phyloP scores from a whole-genome alignment of 2,888 invertebrate species.

The Apeira syringaria region DNA sequence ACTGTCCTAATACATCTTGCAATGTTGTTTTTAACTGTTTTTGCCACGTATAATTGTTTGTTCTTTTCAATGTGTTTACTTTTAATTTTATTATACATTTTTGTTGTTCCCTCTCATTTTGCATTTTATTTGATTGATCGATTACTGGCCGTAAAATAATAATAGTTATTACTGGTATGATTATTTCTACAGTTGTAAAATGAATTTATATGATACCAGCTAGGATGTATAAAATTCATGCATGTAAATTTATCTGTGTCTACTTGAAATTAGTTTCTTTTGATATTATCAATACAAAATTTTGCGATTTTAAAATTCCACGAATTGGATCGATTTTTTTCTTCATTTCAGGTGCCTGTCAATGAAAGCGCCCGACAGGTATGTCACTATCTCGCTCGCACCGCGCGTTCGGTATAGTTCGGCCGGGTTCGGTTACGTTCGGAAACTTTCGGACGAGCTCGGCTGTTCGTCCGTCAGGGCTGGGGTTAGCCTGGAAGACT shows the following conservation, averaged over 20 bases:
- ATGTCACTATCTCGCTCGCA: conserved; percentile 79
- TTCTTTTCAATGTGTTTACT: conserved; percentile 74
- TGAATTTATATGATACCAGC: too few species aligned
- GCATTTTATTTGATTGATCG: conserved; percentile 41
- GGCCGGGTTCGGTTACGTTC: conserved; percentile 75
- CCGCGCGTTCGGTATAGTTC: conserved; percentile 75
- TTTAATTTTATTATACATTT: conserved; percentile 72
- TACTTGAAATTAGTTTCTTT: too few species aligned
- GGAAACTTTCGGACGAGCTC: conserved; percentile 70
- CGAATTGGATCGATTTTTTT: conserved; percentile 86
- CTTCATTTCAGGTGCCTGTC: conserved; percentile 90
- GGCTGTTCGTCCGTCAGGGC: conserved; percentile 67
- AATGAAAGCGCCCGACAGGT: conserved; percentile 90
- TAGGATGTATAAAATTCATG: too few species aligned
- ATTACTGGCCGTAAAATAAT: conserved; percentile 20
- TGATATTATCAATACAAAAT: conserved; percentile 51
- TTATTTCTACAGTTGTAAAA: conserved; percentile 2
- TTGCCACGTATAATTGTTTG: conserved; percentile 76
- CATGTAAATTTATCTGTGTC: conserved; percentile 84
- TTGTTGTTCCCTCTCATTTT: conserved; percentile 41
- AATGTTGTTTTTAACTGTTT: conserved; percentile 83
- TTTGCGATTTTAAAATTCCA: conserved; percentile 80
- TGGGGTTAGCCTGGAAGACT: conserved; percentile 81
- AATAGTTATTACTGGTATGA: conserved; percentile 7
- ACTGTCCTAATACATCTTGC: conserved; percentile 84